Conservation (phyloP, 2,113 vertebrate genomes). For the Terrapene triunguis region DNA sequence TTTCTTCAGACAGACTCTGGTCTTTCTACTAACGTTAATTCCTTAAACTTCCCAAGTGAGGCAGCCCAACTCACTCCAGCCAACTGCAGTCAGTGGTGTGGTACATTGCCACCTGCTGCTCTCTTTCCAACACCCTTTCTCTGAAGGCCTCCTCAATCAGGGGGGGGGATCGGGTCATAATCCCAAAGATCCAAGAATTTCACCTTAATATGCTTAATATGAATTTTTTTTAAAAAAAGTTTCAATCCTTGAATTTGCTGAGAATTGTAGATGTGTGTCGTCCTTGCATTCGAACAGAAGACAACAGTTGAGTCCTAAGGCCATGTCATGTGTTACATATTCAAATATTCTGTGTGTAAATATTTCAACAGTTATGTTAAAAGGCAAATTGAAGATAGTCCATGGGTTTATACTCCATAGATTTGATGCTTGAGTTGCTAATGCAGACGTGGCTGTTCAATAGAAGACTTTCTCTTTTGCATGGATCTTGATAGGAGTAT, state of each 20-base stretch:
- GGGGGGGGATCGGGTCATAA: neutral
- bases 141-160: neutral
- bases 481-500: neutral
- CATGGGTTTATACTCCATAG: neutral
- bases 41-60: neutral
- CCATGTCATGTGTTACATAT: slow-evolving; percentile 10
- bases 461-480: neutral
- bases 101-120: neutral
- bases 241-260: neutral
- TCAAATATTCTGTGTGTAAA: slow-evolving; percentile 19
- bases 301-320: neutral
- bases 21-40: neutral
- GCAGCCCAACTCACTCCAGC: neutral
- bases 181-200: neutral
- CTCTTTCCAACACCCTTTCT: neutral
- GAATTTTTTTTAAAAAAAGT: neutral
- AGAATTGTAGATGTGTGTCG: neutral
- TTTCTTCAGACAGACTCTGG: neutral
- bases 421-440: neutral
- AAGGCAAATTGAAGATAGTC: neutral
- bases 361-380: neutral
- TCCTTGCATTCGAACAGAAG: slow-evolving; percentile 2
- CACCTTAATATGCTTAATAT: no score
- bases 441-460: neutral
- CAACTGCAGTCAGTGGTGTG: neutral